These are phyloP conservation scores for Conomelus anceps DNA, from an alignment of 2,888 invertebrate genomes.

Conservation along the genomic window DNA sequence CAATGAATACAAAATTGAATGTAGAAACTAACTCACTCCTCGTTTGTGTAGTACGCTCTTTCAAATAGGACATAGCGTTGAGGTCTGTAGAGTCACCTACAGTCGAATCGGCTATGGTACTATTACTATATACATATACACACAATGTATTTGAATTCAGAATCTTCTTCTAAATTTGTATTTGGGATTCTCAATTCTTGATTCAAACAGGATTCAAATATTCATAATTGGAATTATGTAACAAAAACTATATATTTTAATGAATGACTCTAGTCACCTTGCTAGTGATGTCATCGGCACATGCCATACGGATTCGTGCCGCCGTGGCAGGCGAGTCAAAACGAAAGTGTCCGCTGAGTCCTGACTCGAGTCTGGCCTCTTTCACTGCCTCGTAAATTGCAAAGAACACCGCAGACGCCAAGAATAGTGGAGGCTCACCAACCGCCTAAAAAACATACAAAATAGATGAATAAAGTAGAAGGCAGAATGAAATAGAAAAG, in stretches of 20 bases:
- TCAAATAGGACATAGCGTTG: too few species aligned
- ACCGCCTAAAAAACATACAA: conserved; percentile 61
- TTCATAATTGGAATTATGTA: not conserved
- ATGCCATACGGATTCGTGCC: conserved; percentile 82
- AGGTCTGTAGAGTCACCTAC: too few species aligned
- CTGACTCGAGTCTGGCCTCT: conserved; percentile 67
- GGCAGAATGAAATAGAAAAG: not conserved
- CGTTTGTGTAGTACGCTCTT: too few species aligned
- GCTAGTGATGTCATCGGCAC: conserved; percentile 71
- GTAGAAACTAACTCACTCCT: too few species aligned
- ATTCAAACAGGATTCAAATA: not conserved
- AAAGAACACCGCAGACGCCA: conserved; percentile 81
- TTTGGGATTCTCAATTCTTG: not conserved
- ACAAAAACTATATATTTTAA: not conserved
- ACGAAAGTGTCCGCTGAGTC: conserved; percentile 52
- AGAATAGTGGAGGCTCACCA: conserved; percentile 90
- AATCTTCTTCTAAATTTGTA: not conserved
- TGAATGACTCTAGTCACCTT: conserved; percentile 49
- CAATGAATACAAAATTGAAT: too few species aligned
- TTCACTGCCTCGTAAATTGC: conserved; percentile 83
- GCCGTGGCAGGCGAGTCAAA: conserved; percentile 82
- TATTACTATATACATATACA: too few species aligned
- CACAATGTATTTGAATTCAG: too few species aligned
- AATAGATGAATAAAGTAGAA: not conserved
- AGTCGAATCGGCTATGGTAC: too few species aligned